phyloP scores from a whole-genome alignment of 2,888 invertebrate species.

The Dysmachus trigonus region DNA sequence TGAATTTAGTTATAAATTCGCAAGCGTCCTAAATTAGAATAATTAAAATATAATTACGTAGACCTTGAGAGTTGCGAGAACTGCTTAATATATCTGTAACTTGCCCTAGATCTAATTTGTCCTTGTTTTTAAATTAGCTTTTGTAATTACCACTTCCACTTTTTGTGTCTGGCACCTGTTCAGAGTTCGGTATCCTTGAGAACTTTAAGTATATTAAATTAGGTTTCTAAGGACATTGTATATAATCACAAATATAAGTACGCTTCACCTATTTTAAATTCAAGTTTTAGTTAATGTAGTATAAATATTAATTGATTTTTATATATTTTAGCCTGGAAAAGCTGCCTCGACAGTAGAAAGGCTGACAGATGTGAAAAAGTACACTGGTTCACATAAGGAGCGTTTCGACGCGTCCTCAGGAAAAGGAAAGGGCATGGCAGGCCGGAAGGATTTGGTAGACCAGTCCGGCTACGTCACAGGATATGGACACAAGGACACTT shows the following conservation, averaged over 20 bases:
- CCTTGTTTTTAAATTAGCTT: neutral
- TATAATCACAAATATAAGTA: neutral
- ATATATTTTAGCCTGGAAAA: slow-evolving; percentile 60
- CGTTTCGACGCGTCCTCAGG: slow-evolving; percentile 84
- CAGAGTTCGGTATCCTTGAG: neutral
- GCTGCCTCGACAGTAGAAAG: slow-evolving; percentile 69
- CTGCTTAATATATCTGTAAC: neutral
- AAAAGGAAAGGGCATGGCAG: slow-evolving; percentile 86
- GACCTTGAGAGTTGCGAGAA: neutral
- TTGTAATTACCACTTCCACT: neutral
- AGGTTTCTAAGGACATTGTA: neutral
- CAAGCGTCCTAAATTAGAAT: neutral
- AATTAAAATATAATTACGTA: neutral
- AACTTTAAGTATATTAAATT: neutral
- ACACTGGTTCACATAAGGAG: slow-evolving; percentile 88
- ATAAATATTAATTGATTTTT: neutral
- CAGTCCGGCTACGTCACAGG: slow-evolving; percentile 83
- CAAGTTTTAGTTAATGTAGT: neutral
- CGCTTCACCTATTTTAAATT: neutral
- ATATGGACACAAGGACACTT: slow-evolving; percentile 84
- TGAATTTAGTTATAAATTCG: neutral
- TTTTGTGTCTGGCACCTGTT: neutral
- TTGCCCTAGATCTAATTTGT: neutral
- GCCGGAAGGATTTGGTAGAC: slow-evolving; percentile 79
- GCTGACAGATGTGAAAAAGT: slow-evolving; percentile 85